These are phyloP conservation scores for Apeira syringaria DNA, from an alignment of 2,888 invertebrate species.

Conservation along the genomic window DNA sequence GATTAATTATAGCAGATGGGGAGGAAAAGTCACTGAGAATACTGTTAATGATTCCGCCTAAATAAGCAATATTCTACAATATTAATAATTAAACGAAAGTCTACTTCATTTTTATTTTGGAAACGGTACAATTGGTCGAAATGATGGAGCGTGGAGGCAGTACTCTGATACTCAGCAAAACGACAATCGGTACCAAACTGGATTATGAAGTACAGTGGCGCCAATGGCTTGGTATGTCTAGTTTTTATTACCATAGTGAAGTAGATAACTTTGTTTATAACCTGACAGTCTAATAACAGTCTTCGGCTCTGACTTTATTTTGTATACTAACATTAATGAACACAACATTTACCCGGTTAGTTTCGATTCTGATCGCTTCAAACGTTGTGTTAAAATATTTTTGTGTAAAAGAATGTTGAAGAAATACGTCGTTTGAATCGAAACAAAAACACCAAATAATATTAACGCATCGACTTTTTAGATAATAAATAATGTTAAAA, in stretches of 20 bases:
- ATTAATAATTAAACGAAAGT: neutral
- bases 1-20: slow-evolving; percentile 24
- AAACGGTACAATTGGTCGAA: neutral
- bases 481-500: slow-evolving; percentile 76
- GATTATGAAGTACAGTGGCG: too few species aligned
- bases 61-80: slow-evolving; percentile 22
- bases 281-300: too few species aligned
- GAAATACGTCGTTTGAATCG: slow-evolving; percentile 61
- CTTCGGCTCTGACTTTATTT: slow-evolving; percentile 27
- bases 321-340: slow-evolving; percentile 10
- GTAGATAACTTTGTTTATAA: too few species aligned
- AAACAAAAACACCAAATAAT: slow-evolving; percentile 81
- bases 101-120: neutral
- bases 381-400: slow-evolving; percentile 25
- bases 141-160: too few species aligned
- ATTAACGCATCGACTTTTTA: slow-evolving; percentile 82
- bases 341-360: slow-evolving; percentile 16
- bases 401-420: slow-evolving; percentile 27
- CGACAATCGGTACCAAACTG: neutral
- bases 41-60: slow-evolving; percentile 25
- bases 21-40: slow-evolving; percentile 15
- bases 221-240: too few species aligned
- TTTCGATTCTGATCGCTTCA: slow-evolving; percentile 26
- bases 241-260: too few species aligned
- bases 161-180: too few species aligned